Conservation (phyloP, 2,797 vertebrate species). For the Pempheris klunzingeri region DNA sequence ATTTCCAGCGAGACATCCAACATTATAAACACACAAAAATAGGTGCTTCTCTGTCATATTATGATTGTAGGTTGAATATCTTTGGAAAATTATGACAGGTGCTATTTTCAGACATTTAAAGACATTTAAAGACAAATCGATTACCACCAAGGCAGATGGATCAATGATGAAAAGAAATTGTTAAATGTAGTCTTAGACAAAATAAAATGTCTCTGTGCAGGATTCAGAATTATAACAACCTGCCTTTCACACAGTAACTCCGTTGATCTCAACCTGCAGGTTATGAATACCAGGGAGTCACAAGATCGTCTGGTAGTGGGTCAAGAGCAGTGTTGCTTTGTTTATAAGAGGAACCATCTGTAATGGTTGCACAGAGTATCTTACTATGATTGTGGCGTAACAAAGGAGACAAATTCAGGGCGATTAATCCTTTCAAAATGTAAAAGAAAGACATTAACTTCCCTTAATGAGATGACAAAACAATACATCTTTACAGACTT, state of each 20-base stretch:
- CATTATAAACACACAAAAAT: not conserved
- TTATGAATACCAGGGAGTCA: conserved; percentile 53
- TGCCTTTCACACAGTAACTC: not conserved
- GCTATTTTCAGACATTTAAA: not conserved
- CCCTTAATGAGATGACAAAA: not conserved
- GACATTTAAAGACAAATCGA: not conserved
- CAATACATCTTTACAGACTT: not conserved
- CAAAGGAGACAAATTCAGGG: not conserved
- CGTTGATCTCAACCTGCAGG: conserved; percentile 39
- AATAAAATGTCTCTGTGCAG: not conserved
- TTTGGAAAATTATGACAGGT: no score
- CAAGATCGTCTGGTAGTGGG: conserved; percentile 19
- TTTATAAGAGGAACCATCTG: not conserved
- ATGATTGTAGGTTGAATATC: not conserved
- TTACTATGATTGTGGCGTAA: not conserved
- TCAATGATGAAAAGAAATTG: no score
- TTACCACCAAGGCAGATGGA: not conserved
- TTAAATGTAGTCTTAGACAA: not conserved
- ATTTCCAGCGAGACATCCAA: not conserved
- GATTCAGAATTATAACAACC: conserved; percentile 5
- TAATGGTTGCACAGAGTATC: not conserved
- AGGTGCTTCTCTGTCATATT: not conserved
- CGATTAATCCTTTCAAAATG: not conserved
- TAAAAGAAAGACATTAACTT: not conserved
- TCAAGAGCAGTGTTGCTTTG: not conserved